Percentiles rank a stretch among this genome's conserved stretches.
Conservation (phyloP, 2,888 invertebrate species). For the Phrixothrix hirtus region DNA sequence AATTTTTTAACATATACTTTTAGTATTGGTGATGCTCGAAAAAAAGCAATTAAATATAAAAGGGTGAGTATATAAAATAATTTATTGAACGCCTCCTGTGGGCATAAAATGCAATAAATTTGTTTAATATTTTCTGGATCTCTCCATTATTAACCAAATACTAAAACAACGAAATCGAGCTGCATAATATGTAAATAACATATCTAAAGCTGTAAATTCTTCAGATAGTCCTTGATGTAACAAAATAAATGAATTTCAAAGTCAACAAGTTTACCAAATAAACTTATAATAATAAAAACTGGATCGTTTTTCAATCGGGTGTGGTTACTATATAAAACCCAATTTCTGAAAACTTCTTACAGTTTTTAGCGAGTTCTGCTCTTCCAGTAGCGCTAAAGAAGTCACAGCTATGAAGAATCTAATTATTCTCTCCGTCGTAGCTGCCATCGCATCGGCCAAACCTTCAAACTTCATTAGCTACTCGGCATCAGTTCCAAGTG, state of each 20-base stretch:
- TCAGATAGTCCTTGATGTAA: constrained; percentile 35
- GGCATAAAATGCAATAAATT: no score
- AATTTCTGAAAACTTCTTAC: constrained; percentile 14
- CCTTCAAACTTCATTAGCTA: constrained; percentile 23
- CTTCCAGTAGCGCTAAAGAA: constrained; percentile 34
- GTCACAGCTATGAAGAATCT: constrained; percentile 32
- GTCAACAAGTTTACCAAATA: constrained; percentile 37
- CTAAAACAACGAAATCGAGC: no score
- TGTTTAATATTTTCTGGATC: no score
- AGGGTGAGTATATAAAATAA: not conserved
- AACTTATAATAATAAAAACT: constrained; percentile 32
- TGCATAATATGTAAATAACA: no score
- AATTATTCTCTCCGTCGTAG: constrained; percentile 28
- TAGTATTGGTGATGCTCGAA: no score
- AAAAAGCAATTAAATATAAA: no score
- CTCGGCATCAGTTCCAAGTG: constrained; percentile 2
- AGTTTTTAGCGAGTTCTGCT: constrained; percentile 39
- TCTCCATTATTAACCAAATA: no score
- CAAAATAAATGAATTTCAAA: constrained; percentile 36
- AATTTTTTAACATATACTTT: no score
- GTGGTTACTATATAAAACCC: constrained; percentile 37
- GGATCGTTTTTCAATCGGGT: constrained; percentile 35
- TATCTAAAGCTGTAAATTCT: constrained; percentile 16
- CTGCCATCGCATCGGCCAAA: constrained; percentile 29
- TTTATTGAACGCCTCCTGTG: no score